These are phyloP conservation scores for Ariopsis seemanni DNA, from an alignment of 2,113 vertebrate species.

Conservation along the genomic window DNA sequence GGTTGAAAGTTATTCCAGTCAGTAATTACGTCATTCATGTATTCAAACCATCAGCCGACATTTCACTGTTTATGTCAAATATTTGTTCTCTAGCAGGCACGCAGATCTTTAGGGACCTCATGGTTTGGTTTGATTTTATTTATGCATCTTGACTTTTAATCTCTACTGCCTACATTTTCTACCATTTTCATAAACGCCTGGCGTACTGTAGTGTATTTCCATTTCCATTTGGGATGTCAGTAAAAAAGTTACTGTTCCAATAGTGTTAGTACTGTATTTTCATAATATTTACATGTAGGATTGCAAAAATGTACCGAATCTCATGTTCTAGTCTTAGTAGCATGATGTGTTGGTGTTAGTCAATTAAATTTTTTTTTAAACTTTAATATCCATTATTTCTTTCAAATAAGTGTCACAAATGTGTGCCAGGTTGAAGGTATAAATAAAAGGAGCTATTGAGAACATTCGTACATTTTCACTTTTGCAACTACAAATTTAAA, in stretches of 20 bases:
- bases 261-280: not conserved
- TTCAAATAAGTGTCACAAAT: not conserved
- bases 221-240: not conserved
- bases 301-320: not conserved
- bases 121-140: not conserved
- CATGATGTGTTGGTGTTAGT: not conserved
- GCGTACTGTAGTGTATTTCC: not conserved
- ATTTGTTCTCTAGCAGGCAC: not conserved
- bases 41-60: not conserved
- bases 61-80: not conserved
- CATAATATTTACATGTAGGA: not conserved
- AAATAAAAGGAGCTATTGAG: not conserved
- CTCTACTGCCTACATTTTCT: not conserved
- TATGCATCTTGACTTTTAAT: constrained; percentile 13
- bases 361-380: not conserved
- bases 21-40: not conserved
- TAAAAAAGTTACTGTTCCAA: not conserved
- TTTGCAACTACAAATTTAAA: not conserved
- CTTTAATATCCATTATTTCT: not conserved
- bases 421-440: not conserved
- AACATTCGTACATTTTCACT: not conserved
- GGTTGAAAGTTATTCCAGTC: not conserved
- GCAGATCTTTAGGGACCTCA: not conserved
- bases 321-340: not conserved
- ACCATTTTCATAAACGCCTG: not conserved